Conservation (phyloP, 2,113 vertebrate species). For the Halcyon senegalensis region DNA sequence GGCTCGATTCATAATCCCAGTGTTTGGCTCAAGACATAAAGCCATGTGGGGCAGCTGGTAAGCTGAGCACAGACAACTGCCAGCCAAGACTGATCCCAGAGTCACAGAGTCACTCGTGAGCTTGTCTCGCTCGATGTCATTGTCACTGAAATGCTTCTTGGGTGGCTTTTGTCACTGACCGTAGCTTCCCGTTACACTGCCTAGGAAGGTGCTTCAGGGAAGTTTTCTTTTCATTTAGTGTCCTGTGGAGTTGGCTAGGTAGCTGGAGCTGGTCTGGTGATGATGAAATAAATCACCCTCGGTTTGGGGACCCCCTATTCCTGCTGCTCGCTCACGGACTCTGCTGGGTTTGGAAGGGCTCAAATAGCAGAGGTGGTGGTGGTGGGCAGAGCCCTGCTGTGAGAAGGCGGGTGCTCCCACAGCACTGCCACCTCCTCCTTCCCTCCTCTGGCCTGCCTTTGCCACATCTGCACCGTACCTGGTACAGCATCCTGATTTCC, state of each 20-base stretch:
- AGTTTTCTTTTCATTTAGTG: neutral
- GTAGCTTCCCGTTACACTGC: neutral
- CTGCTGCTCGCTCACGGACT: neutral
- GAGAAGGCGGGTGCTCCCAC: neutral
- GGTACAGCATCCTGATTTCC: neutral
- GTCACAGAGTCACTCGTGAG: neutral
- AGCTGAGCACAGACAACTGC: neutral
- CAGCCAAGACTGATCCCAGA: neutral
- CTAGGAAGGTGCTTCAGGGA: neutral
- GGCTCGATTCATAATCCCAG: neutral
- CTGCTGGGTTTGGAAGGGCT: neutral
- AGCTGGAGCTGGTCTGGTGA: neutral
- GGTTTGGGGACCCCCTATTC: neutral
- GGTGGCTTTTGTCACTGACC: neutral
- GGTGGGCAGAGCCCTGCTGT: neutral
- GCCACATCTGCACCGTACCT: neutral
- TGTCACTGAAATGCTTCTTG: neutral
- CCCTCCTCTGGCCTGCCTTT: neutral
- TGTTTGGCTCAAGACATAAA: neutral
- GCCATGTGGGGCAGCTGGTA: neutral
- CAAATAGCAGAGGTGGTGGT: fast-evolving
- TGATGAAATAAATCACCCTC: neutral
- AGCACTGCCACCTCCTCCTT: neutral
- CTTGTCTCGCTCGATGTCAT: neutral
- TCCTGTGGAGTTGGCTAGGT: neutral